These are phyloP conservation scores for Aurelia coerulea DNA, from an alignment of 30 jellyfish, hydroid and myxozoan genomes.

Conservation along the genomic window DNA sequence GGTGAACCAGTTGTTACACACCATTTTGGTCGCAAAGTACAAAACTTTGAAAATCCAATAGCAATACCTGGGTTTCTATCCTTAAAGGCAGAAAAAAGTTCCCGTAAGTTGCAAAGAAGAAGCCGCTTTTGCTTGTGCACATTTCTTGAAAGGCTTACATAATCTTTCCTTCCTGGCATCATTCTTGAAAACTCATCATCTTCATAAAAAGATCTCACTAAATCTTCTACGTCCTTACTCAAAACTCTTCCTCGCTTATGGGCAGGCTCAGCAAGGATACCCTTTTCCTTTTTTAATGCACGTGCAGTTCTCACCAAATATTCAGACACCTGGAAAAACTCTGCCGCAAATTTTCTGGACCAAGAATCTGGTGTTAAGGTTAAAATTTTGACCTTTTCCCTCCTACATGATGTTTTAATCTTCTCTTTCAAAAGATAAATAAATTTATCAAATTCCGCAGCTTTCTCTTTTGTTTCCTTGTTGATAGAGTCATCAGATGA, in stretches of 20 bases:
- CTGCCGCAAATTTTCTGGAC: neutral
- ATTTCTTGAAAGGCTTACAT: neutral
- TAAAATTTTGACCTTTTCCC: conserved; percentile 1
- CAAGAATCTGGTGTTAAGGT: conserved; percentile 8
- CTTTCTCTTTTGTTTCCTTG: conserved; percentile 10
- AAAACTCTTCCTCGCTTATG: neutral
- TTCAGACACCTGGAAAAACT: no score
- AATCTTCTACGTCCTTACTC: neutral
- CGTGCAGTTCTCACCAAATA: no score
- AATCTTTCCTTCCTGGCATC: conserved; percentile 13
- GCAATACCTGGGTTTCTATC: no score
- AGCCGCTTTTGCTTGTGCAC: no score
- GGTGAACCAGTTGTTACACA: no score
- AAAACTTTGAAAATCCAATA: no score
- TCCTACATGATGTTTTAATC: neutral
- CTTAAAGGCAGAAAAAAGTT: no score
- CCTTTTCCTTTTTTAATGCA: neutral
- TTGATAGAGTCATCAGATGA: neutral
- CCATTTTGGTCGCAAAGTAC: no score
- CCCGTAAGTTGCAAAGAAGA: no score
- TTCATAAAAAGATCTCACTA: no score
- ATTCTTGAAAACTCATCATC: conserved; percentile 6
- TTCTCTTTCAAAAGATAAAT: neutral
- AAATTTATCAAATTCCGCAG: neutral
- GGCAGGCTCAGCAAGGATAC: neutral